Conservation (phyloP, 1,140 invertebrate species). For the Zaprionus taronus region DNA sequence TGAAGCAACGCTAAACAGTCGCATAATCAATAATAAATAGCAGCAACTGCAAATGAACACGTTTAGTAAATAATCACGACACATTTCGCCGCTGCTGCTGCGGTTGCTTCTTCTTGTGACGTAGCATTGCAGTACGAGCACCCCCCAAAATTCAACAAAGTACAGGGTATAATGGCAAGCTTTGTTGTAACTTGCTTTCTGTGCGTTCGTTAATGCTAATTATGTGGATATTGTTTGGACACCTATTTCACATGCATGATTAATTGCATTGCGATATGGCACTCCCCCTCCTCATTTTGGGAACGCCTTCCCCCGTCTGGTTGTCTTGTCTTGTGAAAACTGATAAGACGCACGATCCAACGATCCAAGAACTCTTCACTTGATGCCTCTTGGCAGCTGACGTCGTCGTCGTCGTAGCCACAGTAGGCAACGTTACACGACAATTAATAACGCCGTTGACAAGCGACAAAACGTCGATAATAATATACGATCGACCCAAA, state of each 20-base stretch:
- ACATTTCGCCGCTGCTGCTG: constrained; percentile 4
- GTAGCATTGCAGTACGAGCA: neutral
- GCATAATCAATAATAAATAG: constrained; percentile 81
- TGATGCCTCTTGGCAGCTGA: constrained; percentile 34
- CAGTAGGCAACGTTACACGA: constrained; percentile 40
- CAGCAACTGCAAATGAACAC: constrained; percentile 79
- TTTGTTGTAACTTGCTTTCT: constrained; percentile 25
- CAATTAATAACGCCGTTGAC: constrained; percentile 59
- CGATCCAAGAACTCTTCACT: constrained; percentile 35
- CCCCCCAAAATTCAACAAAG: neutral
- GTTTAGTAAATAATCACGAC: constrained; percentile 79
- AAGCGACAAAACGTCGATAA: constrained; percentile 41
- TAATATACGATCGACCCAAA: constrained; percentile 46
- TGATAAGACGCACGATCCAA: constrained; percentile 29
- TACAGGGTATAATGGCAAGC: constrained; percentile 2
- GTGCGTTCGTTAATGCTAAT: constrained; percentile 56
- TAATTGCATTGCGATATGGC: constrained; percentile 65
- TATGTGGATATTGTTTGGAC: constrained; percentile 66
- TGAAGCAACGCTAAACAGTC: constrained; percentile 71
- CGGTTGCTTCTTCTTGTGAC: constrained; percentile 17
- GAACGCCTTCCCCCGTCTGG: neutral
- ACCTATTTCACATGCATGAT: constrained; percentile 55
- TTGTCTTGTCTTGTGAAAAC: constrained; percentile 20
- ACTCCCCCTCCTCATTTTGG: neutral
- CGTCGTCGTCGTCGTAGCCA: constrained; percentile 37